Base-by-base conservation (phyloP, 2,888 invertebrate species). In the Protodeltote pygarga region DNA sequence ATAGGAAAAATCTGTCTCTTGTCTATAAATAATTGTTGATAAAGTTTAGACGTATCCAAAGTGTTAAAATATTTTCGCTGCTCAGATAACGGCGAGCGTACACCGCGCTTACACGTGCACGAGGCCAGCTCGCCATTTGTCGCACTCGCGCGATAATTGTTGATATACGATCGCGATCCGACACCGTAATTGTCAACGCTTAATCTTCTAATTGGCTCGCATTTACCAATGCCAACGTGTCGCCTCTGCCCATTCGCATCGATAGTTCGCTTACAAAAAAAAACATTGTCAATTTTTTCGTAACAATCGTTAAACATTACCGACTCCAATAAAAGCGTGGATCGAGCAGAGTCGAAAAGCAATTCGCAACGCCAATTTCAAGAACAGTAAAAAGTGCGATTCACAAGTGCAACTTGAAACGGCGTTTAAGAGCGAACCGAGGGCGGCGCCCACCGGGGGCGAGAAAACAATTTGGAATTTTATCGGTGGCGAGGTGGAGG, bases 161-260 rank as follows among this genome's bases (percentile, higher is more conserved):
- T 92, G 92, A 92, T 91, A 90, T 89, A 92, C 90, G 92, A 84
- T 88, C 87, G 89, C 89, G 85, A 90, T 83, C 89, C 87, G 84
- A 76, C 85, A 77, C 81, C 69, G 91, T 92, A 92, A 92, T 92
- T 92, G 92, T 92, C 92, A 90, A 86, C 92, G 92, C 87, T 92
- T 92, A 89, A 92, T 92, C 92, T 92, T 92, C 91, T 92, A 92
- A 92, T 92, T 91, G 92, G 81, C 85, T 86, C 89, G 83, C 91
- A 92, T 92, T 92, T 92, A 81, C 89, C 91, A 92, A 83, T 87
- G 92, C 89, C 92, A 92, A 79, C 79, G 79, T 80, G 77, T 81
- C 79, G 83, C 83, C 74, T 77, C 75, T 72, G 73, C 71, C 76
- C 75, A 75, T 63, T 73, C 71, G 69, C 69, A 61, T 64, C 78